These are phyloP conservation scores for Nineta flava DNA, from an alignment of 2,888 invertebrate species.

Conservation along the genomic window DNA sequence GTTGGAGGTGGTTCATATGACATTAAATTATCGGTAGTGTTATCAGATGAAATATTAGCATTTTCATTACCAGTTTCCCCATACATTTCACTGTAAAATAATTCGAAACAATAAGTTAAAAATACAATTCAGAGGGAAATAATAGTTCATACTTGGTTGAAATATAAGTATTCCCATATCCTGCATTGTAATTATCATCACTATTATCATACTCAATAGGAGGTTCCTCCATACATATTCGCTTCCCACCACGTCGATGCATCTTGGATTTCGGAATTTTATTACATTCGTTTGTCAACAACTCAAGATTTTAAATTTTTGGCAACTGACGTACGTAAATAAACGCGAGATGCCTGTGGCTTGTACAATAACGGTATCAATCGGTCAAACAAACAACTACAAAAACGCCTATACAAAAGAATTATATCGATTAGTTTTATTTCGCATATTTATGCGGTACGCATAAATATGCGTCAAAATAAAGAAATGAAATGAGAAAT, in stretches of 20 bases:
- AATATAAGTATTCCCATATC: conserved; percentile 28
- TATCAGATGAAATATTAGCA: conserved; percentile 22
- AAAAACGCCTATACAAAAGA: too few relatives aligned
- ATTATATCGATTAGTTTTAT: too few relatives aligned
- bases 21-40: conserved; percentile 13
- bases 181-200: conserved; percentile 32
- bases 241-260: conserved; percentile 75
- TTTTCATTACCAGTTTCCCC: conserved; percentile 22
- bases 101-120: background rate
- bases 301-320: too few relatives aligned
- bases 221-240: conserved; percentile 84
- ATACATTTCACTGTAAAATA: conserved; percentile 20
- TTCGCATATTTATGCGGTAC: too few relatives aligned
- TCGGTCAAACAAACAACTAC: too few relatives aligned
- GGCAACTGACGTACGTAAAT: too few relatives aligned
- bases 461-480: too few relatives aligned
- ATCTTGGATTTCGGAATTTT: conserved; percentile 28
- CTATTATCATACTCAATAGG: conserved; percentile 75
- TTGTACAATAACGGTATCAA: too few relatives aligned
- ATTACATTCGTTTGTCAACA: too few relatives aligned
- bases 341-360: too few relatives aligned
- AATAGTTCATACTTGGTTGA: conserved; percentile 17
- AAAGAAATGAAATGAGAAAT: too few relatives aligned
- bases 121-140: background rate
- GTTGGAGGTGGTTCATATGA: conserved; percentile 38